A percentile compares a stretch with the other conserved stretches of the same genome.
Evolutionary conservation across 2,888 invertebrate genomes (phyloP).

Genomic region (Eremobia ochroleuca): DNA sequence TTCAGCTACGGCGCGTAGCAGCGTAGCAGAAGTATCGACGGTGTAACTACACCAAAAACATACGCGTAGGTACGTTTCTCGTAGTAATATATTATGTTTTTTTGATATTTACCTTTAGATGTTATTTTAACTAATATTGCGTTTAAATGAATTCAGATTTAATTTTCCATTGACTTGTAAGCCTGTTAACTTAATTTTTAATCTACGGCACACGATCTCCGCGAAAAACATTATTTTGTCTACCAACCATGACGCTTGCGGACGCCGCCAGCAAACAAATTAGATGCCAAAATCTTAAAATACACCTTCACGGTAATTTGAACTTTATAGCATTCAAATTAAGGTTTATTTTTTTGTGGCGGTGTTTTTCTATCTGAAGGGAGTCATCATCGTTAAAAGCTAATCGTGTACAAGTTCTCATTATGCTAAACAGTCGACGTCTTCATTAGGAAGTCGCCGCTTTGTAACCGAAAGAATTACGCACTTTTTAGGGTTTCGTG

Average conservation of each 20-base stretch:
- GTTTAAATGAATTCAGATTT: background rate
- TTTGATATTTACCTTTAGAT: background rate
- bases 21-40: background rate
- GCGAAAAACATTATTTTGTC: conserved; percentile 83
- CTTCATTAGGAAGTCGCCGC: conserved; percentile 79
- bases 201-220: conserved; percentile 75
- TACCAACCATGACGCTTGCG: conserved; percentile 83
- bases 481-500: conserved; percentile 56
- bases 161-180: conserved; percentile 31
- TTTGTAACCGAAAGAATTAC: conserved; percentile 65
- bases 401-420: conserved; percentile 87
- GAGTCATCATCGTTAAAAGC: conserved; percentile 88
- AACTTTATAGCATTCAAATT: conserved; percentile 39
- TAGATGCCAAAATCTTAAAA: conserved; percentile 75
- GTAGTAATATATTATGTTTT: background rate
- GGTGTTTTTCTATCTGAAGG: conserved; percentile 65
- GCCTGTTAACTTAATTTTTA: conserved; percentile 72
- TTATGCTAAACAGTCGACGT: conserved; percentile 84
- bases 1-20: conserved; percentile 9
- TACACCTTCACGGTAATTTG: conserved; percentile 45
- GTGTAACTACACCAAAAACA: background rate
- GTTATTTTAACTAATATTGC: background rate
- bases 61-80: background rate
- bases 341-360: conserved; percentile 65
- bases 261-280: conserved; percentile 83